Base-by-base conservation (phyloP, 2,888 invertebrate species). In the Harpalus rufipes region DNA sequence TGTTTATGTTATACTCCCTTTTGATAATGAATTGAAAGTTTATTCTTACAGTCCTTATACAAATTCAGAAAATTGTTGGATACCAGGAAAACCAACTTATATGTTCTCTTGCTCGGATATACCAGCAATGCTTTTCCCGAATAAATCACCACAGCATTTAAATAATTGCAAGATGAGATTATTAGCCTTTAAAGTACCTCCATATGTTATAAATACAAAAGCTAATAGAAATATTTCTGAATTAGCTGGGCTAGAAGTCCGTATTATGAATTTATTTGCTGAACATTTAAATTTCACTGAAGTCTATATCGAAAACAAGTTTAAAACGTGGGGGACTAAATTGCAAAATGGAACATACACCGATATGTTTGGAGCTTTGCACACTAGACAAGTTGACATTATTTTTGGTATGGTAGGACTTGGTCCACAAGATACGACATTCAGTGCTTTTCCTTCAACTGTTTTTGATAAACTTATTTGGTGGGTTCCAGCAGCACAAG, bases 401-500 rank as follows among this genome's bases (percentile, higher is more conserved):
- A 10, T 44, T 16, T 56, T 44, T 76, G 76, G 76, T 7, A n/a
- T 78, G 14, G 10, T 51, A 5, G 7, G 10, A 1, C 2, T 51
- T 51, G 1, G 2, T 51, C 10, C 12, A 51, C 1, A 51, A 8
- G 0, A 51, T 10, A 7, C 12, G 1, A 12, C 5, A 51, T 61
- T 80, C 16, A 14, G n/a, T 16, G 12, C 4, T n/a, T 58, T 78
- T 7, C 0, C 14, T 25, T 14, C 16, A 14, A 0, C 8, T 58
- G 25, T 78, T 8, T 8, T 14, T 14, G 79, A 72, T 6, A 41
- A 58, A 5, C 3, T 85, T 8, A 16, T 51, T 7, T 86, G 85
- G 59, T 86, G 41, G 44, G 85, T 81, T 6, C 86, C 86, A 10
- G 12, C 56, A 32, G 65, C 86, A 7, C 25, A 25, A n/a, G 14